Percentiles rank a stretch among this genome's conserved stretches.
phyloP scores from a whole-genome alignment of 2,797 vertebrate species.

The Chlorospingus flavigularis region DNA sequence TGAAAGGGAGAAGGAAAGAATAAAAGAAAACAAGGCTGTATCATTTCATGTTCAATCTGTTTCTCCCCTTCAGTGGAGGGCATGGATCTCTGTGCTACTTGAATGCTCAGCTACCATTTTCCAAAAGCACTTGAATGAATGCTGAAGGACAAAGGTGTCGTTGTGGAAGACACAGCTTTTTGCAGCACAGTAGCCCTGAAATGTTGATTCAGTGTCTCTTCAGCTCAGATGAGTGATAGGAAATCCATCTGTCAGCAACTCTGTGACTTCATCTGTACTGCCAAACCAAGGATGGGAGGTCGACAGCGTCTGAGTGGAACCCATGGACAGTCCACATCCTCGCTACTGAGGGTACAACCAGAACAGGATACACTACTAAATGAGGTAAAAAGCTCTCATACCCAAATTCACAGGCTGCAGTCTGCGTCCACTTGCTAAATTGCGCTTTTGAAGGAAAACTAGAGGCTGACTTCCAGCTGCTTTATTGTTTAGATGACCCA shows the following conservation, averaged over 20 bases:
- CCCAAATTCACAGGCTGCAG: neutral
- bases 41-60: neutral
- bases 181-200: neutral
- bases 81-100: slow-evolving; percentile 35
- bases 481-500: neutral
- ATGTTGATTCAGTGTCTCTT: slow-evolving; percentile 67
- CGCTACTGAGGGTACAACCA: neutral
- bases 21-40: neutral
- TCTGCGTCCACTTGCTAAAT: neutral
- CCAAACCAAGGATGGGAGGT: neutral
- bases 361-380: neutral
- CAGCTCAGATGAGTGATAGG: neutral
- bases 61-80: neutral
- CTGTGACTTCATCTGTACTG: neutral
- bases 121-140: slow-evolving; percentile 31
- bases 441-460: neutral
- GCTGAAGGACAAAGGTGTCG: slow-evolving; percentile 62
- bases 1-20: neutral
- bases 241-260: slow-evolving; percentile 32
- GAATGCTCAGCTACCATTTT: slow-evolving; percentile 40
- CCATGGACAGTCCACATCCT: neutral
- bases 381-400: neutral
- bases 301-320: neutral
- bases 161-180: neutral
- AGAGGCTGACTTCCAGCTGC: neutral